Conservation (phyloP, 1,140 invertebrate genomes). For the Achatina immaculata region DNA sequence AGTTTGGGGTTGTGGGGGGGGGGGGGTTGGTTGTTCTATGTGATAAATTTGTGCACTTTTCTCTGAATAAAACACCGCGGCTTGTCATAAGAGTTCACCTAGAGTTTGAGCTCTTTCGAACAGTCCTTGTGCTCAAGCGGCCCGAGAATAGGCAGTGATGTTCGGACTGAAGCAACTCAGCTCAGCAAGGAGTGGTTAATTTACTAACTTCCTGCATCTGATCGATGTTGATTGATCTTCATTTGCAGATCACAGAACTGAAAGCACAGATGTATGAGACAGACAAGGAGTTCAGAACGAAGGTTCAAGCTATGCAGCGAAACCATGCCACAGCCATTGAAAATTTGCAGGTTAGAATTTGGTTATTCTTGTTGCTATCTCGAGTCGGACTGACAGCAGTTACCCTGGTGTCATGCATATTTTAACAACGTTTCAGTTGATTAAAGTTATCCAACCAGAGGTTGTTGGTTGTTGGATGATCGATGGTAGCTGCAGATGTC, state of each 20-base stretch:
- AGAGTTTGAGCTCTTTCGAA: too few species aligned
- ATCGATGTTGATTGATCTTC: too few species aligned
- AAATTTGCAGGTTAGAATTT: slow-evolving; percentile 8
- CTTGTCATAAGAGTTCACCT: too few species aligned
- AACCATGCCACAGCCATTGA: slow-evolving; percentile 12
- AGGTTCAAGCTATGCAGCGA: neutral
- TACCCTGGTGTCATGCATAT: neutral
- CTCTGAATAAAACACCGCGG: too few species aligned
- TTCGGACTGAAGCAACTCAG: too few species aligned
- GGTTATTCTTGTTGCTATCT: neutral
- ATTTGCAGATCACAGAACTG: slow-evolving; percentile 23
- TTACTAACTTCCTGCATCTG: too few species aligned
- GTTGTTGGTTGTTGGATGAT: neutral
- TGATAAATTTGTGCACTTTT: too few species aligned
- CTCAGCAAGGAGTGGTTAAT: too few species aligned
- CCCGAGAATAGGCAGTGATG: too few species aligned
- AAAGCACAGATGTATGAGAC: slow-evolving; percentile 29
- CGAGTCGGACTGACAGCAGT: neutral
- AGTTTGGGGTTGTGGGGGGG: too few species aligned
- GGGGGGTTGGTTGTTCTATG: too few species aligned
- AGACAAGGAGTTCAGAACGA: slow-evolving; percentile 19
- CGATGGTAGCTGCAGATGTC: neutral
- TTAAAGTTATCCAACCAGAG: neutral
- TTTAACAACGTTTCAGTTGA: neutral
- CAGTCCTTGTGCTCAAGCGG: too few species aligned